Base-by-base conservation (phyloP, 2,888 invertebrate species). In the Rhingia campestris region DNA sequence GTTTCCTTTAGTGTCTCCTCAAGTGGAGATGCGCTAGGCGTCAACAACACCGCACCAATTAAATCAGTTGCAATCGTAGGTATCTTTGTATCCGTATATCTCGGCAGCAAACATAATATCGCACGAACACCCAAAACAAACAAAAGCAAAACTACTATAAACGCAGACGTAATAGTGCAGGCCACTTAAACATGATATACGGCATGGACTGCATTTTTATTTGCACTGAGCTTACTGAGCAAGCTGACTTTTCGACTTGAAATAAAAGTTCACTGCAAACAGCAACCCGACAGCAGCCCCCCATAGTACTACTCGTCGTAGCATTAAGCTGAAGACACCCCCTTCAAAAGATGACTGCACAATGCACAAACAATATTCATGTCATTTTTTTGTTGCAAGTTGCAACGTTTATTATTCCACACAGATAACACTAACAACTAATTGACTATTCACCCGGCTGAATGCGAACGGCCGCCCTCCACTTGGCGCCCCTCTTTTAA, bases 361-460 rank as follows among this genome's bases (percentile, higher is more conserved):
- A 63, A 45, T 54, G 59, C 47, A 43, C 64, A 76, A 30, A 72
- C 54, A 66, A 81, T 81, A 58, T 66, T 4, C 10, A 7, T 37
- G 32, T 58, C 2, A n/a, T 58, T 63, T 32, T 64, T 69, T 37
- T 66, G 53, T 35, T 47, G 4, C 47, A 6, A 6, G 6, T 14
- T 6, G 1, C 22, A 49, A 14, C 39, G 54, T 51, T 82, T 82
- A 77, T 33, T 73, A 82, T 79, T 73, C 73, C 58, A 45, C 43
- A 30, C 56, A 77, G 81, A 76, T 81, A 72, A 41, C 54, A 76
- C 72, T 51, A 72, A 66, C 72, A 82, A 74, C 73, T 73, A 73
- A 77, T 77, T 82, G 73, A 63, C 67, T 73, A 69, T 74, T 82
- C 53, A 58, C 35, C 77, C 72, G 81, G 77, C 72, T 77, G 59